A percentile compares a stretch with the other conserved stretches of the same genome.
These are phyloP conservation scores for Silurus lanzhouensis DNA, from an alignment of 2,797 vertebrate genomes.

Conservation along the genomic window DNA sequence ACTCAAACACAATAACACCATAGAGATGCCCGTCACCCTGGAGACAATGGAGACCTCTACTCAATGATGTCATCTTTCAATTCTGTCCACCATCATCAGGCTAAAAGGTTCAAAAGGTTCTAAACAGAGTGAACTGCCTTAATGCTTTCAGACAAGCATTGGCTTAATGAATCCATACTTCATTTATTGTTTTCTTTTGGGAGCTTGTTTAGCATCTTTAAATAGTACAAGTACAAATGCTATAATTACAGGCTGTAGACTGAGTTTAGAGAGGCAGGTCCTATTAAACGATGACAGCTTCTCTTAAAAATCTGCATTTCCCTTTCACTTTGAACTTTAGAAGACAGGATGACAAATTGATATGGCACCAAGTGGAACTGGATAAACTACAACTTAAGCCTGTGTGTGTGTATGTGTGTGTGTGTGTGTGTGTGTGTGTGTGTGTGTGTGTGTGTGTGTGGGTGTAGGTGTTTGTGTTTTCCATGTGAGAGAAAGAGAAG, in stretches of 20 bases:
- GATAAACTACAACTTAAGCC: conserved; percentile 31
- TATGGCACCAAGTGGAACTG: conserved; percentile 39
- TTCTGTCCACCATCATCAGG: conserved; percentile 58
- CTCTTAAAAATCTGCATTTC: conserved; percentile 30
- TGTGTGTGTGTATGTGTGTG: conserved; percentile 10
- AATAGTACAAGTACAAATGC: neutral
- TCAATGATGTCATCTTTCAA: conserved; percentile 70
- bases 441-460: conserved; percentile 5
- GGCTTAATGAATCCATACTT: conserved; percentile 34
- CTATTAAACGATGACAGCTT: conserved; percentile 31
- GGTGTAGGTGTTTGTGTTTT: no score
- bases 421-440: conserved; percentile 12
- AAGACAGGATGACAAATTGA: conserved; percentile 45
- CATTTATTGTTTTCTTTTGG: conserved; percentile 24
- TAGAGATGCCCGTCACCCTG: conserved; percentile 67
- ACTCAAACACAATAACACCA: conserved; percentile 50
- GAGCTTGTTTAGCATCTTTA: conserved; percentile 15
- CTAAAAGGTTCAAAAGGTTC: conserved; percentile 39
- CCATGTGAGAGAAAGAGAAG: conserved; percentile 3
- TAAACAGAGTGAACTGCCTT: conserved; percentile 32
- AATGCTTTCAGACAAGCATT: conserved; percentile 29
- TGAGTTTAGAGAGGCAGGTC: neutral
- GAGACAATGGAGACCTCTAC: conserved; percentile 66
- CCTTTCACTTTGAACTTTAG: conserved; percentile 34
- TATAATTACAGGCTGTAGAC: conserved; percentile 4